Conservation (phyloP, 2,797 vertebrate species). For the Amniataba percoides region DNA sequence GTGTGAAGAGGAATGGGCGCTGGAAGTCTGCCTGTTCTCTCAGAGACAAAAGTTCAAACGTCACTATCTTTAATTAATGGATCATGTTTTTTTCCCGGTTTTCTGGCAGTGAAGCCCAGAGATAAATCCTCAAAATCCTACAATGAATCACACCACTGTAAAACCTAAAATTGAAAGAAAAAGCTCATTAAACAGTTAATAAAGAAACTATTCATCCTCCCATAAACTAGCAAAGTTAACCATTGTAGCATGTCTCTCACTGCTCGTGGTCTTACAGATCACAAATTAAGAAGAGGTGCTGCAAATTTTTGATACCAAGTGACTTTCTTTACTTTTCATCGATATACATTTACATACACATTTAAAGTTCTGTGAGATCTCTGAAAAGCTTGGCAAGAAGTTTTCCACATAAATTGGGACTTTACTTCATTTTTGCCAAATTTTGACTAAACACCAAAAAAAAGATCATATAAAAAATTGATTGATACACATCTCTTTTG, state of each 20-base stretch:
- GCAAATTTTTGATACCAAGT: background rate
- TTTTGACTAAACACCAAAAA: background rate
- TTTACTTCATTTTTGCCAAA: background rate
- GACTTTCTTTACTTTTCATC: background rate
- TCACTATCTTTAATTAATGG: slow-evolving; percentile 55
- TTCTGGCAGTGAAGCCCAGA: slow-evolving; percentile 15
- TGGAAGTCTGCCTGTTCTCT: slow-evolving; percentile 50
- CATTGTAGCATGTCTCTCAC: background rate
- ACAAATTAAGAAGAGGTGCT: background rate
- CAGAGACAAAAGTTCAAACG: slow-evolving; percentile 62
- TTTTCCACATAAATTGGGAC: background rate
- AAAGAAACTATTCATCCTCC: background rate
- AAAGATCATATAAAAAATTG: background rate
- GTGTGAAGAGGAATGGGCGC: slow-evolving; percentile 37
- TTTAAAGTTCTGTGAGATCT: background rate
- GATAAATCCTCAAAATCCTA: slow-evolving; percentile 21
- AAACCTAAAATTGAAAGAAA: background rate
- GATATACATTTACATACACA: no score
- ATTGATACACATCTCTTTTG: background rate
- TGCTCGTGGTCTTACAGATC: background rate
- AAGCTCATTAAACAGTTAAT: background rate
- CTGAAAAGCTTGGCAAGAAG: background rate
- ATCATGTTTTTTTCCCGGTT: slow-evolving; percentile 23
- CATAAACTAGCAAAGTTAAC: background rate
- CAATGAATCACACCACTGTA: slow-evolving; percentile 6